Percentiles rank a stretch among this genome's conserved stretches.
phyloP scores from a whole-genome alignment of 1,140 invertebrate genomes.

The Goniozus legneri region DNA sequence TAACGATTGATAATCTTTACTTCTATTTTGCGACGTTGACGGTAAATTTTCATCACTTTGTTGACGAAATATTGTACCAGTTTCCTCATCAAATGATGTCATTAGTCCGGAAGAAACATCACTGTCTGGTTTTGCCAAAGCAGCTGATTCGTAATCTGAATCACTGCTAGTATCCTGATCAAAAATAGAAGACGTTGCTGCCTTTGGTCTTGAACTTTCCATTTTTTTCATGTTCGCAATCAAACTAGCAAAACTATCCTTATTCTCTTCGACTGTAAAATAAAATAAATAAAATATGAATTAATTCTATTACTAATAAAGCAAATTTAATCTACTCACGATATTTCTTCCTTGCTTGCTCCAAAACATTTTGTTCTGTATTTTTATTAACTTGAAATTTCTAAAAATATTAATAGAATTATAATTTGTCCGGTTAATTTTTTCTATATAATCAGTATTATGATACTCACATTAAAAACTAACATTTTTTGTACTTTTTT shows the following conservation, averaged over 20 bases:
- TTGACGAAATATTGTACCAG: too few relatives aligned
- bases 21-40: too few relatives aligned
- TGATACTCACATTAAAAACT: constrained; percentile 14
- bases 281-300: constrained; percentile 19
- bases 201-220: constrained; percentile 9
- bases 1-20: too few relatives aligned
- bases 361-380: constrained; percentile 43
- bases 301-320: neutral
- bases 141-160: too few relatives aligned
- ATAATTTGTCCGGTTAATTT: constrained; percentile 1
- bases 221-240: constrained; percentile 38
- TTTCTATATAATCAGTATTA: constrained; percentile 1
- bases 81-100: too few relatives aligned
- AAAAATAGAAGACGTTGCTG: constrained; percentile 6
- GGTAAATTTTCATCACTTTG: too few relatives aligned
- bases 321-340: constrained; percentile 34
- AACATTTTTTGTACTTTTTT: constrained; percentile 28
- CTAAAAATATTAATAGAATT: constrained; percentile 25
- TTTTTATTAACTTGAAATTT: constrained; percentile 42
- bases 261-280: constrained; percentile 39
- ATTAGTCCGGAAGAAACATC: too few relatives aligned
- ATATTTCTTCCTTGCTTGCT: constrained; percentile 49
- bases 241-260: constrained; percentile 40
- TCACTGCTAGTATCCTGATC: neutral
- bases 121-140: too few relatives aligned